Evolutionary conservation across 2,113 vertebrate genomes (phyloP).

Genomic region (Pristiophorus japonicus): DNA sequence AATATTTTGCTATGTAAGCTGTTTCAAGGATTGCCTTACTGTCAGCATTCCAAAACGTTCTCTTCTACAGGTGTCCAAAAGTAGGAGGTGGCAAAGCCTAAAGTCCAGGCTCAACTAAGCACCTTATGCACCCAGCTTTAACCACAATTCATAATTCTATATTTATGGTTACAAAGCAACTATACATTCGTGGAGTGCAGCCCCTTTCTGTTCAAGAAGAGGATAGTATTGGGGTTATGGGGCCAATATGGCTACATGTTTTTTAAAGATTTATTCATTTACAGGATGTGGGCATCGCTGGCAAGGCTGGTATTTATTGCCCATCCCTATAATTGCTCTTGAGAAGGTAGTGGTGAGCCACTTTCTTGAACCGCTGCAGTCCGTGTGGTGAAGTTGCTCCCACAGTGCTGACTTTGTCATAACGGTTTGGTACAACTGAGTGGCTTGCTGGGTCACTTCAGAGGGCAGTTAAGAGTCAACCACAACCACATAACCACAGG

Average conservation of each 20-base stretch:
- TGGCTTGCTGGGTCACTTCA: too few relatives aligned
- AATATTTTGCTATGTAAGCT: neutral
- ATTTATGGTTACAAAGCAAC: neutral
- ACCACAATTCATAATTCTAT: neutral
- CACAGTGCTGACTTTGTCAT: too few relatives aligned
- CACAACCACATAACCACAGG: too few relatives aligned
- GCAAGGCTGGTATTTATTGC: too few relatives aligned
- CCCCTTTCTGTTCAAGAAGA: neutral
- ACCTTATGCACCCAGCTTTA: neutral
- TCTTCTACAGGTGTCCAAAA: neutral
- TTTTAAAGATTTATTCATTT: too few relatives aligned
- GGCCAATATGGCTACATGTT: neutral
- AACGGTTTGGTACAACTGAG: too few relatives aligned
- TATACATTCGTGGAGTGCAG: neutral
- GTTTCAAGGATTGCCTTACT: neutral
- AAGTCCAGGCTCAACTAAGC: neutral
- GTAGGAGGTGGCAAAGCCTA: neutral
- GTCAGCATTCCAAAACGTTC: neutral
- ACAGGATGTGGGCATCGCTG: too few relatives aligned
- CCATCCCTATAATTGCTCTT: too few relatives aligned
- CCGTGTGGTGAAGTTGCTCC: too few relatives aligned
- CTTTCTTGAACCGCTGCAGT: too few relatives aligned
- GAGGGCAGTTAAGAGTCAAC: too few relatives aligned
- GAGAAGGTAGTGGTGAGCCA: too few relatives aligned
- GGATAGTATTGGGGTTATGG: neutral